Base-by-base conservation (phyloP, 1,140 invertebrate genomes). In the Ceratina calcarata region DNA sequence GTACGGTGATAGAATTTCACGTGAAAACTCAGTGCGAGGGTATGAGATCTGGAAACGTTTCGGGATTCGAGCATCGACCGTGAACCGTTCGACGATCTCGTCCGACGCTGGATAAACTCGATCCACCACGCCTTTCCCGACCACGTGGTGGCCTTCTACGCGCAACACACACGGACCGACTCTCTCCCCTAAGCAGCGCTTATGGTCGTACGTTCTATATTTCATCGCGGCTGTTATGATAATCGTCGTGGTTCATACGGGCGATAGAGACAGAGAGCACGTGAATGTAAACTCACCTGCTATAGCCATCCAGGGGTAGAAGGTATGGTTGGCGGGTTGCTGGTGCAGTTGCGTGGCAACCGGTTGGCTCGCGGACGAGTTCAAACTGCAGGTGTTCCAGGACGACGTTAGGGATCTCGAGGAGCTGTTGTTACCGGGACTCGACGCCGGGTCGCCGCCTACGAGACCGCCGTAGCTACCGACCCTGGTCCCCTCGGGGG, bases 241-340 rank as follows among this genome's bases (percentile, higher is more conserved):
- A 89, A 90, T 89, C 83, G 80, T 77, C 65, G 75, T 6, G 37
- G 37, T 10, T 45, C 37, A 45, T 64, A 70, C 58, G 55, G 72
- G 27, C 45, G 15, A 53, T 4, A 61, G 27, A 16, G 8, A 69
- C 16, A 32, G 18, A 60, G n/a, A 58, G 60, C 69, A 74, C 83
- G 86, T 85, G 83, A 88, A 86, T 83, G 83, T 83, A 80, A 94
- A 45, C 96, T 96, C 93, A 98, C 98, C 98, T 98, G 98, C 97
- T 95, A 98, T 98, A 94, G 97, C 97, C 98, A 98, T 98, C 98
- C 98, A 98, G 82, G 98, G 98, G 94, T 98, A 98, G 94, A 98
- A 98, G 90, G 97, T 98, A 95, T 98, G 97, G 93, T 97, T 98
- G 89, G 93, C 92, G 93, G 96, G 95, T 94, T 97, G 97, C 93